Conservation (phyloP, 2,113 vertebrate genomes). For the human region DNA sequence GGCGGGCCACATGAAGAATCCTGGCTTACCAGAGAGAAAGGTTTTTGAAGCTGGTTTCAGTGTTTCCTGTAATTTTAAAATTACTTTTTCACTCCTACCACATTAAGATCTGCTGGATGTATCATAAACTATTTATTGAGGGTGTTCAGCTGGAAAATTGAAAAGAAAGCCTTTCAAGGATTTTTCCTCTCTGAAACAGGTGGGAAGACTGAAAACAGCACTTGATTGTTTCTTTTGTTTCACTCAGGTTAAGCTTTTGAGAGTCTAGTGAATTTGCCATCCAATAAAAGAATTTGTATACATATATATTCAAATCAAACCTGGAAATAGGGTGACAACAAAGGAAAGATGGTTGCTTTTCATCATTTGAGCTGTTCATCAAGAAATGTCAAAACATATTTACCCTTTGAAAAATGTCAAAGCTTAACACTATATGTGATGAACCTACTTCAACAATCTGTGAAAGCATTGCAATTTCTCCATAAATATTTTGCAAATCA, state of each 20-base stretch:
- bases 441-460: conserved; percentile 31
- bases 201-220: conserved; percentile 43
- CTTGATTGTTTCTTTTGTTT: conserved; percentile 65
- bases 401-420: conserved; percentile 60
- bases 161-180: conserved; percentile 69
- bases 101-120: conserved; percentile 69
- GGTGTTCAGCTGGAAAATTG: conserved; percentile 71
- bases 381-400: conserved; percentile 54
- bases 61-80: conserved; percentile 70
- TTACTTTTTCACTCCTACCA: conserved; percentile 59
- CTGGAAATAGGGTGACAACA: conserved; percentile 16
- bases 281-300: neutral
- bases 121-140: conserved; percentile 71
- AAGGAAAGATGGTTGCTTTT: neutral
- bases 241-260: conserved; percentile 27
- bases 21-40: neutral
- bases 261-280: conserved; percentile 10
- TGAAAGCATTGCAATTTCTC: conserved; percentile 5
- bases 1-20: neutral
- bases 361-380: conserved; percentile 29
- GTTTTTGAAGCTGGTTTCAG: conserved; percentile 16
- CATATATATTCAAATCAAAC: conserved; percentile 16
- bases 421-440: conserved; percentile 6
- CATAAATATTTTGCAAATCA: conserved; percentile 53
- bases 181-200: conserved; percentile 63